Percentiles rank a stretch among this genome's conserved stretches.
These are phyloP conservation scores for Colistium nudipinnis DNA, from an alignment of 2,113 vertebrate genomes.

Conservation along the genomic window DNA sequence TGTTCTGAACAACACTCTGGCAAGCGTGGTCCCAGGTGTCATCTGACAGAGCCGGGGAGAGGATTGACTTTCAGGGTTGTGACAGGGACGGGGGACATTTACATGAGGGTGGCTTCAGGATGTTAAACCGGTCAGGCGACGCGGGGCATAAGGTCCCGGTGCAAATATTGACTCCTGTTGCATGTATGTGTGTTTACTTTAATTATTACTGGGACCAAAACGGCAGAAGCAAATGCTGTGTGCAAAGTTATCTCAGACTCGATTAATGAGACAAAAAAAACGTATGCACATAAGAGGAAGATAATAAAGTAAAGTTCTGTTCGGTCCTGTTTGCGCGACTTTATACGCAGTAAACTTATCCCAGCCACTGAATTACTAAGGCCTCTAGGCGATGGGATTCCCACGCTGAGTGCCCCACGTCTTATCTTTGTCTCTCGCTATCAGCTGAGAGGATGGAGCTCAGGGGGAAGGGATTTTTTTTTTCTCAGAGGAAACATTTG, in stretches of 20 bases:
- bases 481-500: slow-evolving; percentile 19
- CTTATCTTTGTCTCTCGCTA: slow-evolving; percentile 54
- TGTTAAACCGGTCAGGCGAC: slow-evolving; percentile 34
- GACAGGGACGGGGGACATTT: slow-evolving; percentile 35
- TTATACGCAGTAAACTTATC: slow-evolving; percentile 64
- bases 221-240: neutral
- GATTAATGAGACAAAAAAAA: neutral
- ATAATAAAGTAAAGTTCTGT: slow-evolving; percentile 33
- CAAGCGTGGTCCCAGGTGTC: slow-evolving; percentile 12
- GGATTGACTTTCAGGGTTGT: slow-evolving; percentile 41
- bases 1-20: neutral
- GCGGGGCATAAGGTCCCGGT: neutral
- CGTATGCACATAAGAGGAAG: slow-evolving; percentile 14
- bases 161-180: slow-evolving; percentile 65
- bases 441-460: slow-evolving; percentile 42
- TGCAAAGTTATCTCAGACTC: slow-evolving; percentile 10
- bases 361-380: slow-evolving; percentile 66
- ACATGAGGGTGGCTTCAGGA: slow-evolving; percentile 28
- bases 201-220: neutral
- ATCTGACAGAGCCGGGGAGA: slow-evolving; percentile 20
- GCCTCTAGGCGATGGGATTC: slow-evolving; percentile 50
- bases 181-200: slow-evolving; percentile 41
- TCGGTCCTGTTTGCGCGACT: slow-evolving; percentile 37
- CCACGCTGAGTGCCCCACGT: slow-evolving; percentile 55
- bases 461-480: neutral